Evolutionary conservation across 2,888 invertebrate species (phyloP), one percentile per base, ranked within the genome.

Genomic region (Philonicus albiceps): DNA sequence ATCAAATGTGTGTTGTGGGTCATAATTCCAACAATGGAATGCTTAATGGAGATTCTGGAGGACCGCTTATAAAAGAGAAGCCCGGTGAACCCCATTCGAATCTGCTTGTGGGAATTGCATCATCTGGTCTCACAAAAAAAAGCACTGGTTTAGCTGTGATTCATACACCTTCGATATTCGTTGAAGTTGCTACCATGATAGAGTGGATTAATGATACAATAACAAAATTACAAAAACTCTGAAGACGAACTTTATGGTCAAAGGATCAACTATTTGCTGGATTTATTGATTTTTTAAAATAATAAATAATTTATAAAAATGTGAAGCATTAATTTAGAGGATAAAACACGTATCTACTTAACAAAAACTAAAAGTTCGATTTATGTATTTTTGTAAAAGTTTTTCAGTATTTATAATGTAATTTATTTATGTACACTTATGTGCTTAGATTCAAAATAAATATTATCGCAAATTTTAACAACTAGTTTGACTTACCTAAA

Each of bases 401-500:
- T 31, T 31, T 31, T 31, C 4, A 31, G 4, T 2, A 31, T 31
- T 31, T 0, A 31, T 31, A 31, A 6, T 31, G 3, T 31, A 31
- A 31, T n/a, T n/a, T n/a, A n/a, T n/a, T n/a, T n/a, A n/a, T n/a
- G n/a, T n/a, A n/a, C n/a, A n/a, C n/a, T n/a, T n/a, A n/a, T n/a
- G n/a, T n/a, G n/a, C n/a, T n/a, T n/a, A n/a, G n/a, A n/a, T n/a
- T n/a, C n/a, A n/a, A n/a, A n/a, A n/a, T 4, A 31, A 31, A 37
- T 37, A 0, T 43, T 16, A 16, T 11, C 16, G 13, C 13, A 43
- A 43, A 43, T 43, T 16, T 16, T 8, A 43, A 43, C 4, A 43
- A 43, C 16, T 3, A 43, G 40, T 43, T 80, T 80, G 84, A 91
- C 92, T 92, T 91, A 97, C 97, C 97, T 96, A 94, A 99, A 98